These are phyloP conservation scores for Ptychodera flava DNA, from an alignment of 35 echinoderm and acorn worm genomes.

Conservation along the genomic window DNA sequence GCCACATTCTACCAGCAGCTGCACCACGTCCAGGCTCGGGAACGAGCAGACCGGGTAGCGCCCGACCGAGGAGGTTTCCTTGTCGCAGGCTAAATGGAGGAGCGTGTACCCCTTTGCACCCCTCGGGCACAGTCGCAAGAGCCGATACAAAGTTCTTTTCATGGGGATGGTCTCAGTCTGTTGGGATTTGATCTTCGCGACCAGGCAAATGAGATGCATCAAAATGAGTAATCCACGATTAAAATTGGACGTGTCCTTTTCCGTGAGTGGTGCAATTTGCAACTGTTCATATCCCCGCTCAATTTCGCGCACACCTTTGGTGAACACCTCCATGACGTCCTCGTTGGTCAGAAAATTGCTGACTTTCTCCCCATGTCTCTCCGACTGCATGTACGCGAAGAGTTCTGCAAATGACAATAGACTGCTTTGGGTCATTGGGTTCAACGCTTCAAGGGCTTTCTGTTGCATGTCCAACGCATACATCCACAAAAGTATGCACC, in stretches of 20 bases:
- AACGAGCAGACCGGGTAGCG: slow-evolving; percentile 93
- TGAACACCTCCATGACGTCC: neutral
- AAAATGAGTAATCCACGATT: slow-evolving; percentile 80
- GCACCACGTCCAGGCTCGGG: slow-evolving; percentile 66
- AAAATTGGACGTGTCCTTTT: slow-evolving; percentile 81
- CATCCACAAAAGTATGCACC: slow-evolving; percentile 95
- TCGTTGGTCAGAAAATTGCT: slow-evolving; percentile 11
- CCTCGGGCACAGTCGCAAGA: slow-evolving; percentile 55
- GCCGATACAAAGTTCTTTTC: slow-evolving; percentile 58
- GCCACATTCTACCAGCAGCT: slow-evolving; percentile 80
- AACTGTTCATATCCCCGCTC: neutral
- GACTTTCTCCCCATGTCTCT: slow-evolving; percentile 65
- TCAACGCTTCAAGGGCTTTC: slow-evolving; percentile 82
- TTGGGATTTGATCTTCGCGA: slow-evolving; percentile 53
- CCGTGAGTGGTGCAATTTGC: slow-evolving; percentile 13
- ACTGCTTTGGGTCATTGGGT: slow-evolving; percentile 99
- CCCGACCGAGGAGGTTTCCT: slow-evolving; percentile 83
- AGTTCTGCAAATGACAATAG: slow-evolving; percentile 95
- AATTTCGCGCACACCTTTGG: slow-evolving; percentile 10
- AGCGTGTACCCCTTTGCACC: slow-evolving; percentile 54
- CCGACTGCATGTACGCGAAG: slow-evolving; percentile 95
- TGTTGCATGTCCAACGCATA: slow-evolving; percentile 99
- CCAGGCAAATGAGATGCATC: slow-evolving; percentile 92
- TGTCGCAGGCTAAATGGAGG: slow-evolving; percentile 73
- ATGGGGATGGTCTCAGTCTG: slow-evolving; percentile 43